Evolutionary conservation across 2,888 invertebrate species (phyloP).

Genomic region (Morpho helenor): DNA sequence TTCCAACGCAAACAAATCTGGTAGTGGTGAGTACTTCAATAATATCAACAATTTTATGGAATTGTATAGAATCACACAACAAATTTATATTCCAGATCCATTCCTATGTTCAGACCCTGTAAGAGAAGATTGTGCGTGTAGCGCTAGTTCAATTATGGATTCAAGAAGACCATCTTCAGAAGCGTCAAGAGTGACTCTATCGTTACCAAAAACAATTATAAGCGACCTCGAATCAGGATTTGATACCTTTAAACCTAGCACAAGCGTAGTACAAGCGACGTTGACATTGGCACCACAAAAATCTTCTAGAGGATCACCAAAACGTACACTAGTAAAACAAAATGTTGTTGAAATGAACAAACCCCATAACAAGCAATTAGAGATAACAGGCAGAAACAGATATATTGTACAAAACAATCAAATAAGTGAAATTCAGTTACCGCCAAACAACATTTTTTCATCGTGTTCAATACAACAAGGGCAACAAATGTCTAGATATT

Average conservation of each 20-base stretch:
- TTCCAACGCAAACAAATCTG: constrained; percentile 75
- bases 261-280: constrained; percentile 81
- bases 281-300: constrained; percentile 81
- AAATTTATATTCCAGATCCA: constrained; percentile 64
- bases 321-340: constrained; percentile 68
- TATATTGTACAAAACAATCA: constrained; percentile 76
- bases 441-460: constrained; percentile 61
- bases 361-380: constrained; percentile 65
- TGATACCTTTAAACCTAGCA: constrained; percentile 66
- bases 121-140: constrained; percentile 84
- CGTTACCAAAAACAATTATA: constrained; percentile 73
- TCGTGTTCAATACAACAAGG: constrained; percentile 69
- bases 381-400: constrained; percentile 70
- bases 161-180: constrained; percentile 80
- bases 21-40: constrained; percentile 76
- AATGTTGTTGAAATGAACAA: constrained; percentile 61
- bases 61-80: background rate
- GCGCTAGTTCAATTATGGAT: constrained; percentile 82
- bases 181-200: constrained; percentile 75
- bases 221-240: constrained; percentile 79
- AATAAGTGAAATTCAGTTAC: constrained; percentile 73
- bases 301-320: constrained; percentile 66
- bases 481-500: constrained; percentile 77
- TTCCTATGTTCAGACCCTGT: constrained; percentile 72
- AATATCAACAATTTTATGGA: background rate